Evolutionary conservation across 2,888 invertebrate genomes (phyloP), one percentile per base, ranked within the genome.

Genomic region (Panopea generosa): DNA sequence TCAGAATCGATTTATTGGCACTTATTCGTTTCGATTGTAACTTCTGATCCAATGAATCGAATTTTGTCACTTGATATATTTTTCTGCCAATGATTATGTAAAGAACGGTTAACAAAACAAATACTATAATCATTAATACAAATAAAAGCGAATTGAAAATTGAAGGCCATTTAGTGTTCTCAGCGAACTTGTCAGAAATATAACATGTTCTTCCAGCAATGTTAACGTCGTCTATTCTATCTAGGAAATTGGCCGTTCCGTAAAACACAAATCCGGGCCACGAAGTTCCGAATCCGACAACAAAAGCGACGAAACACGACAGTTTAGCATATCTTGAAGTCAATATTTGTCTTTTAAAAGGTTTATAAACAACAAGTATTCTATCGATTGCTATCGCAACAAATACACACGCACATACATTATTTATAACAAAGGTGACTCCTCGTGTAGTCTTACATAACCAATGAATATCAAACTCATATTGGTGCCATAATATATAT

Each of bases 361-460:
- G 74, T 49, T 47, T 49, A 22, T 75, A 75, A 9, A 75, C 68
- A 20, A 68, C 50, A 24, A 75, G 40, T 18, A 75, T 38, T n/a
- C 74, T 56, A 52, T 75, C 74, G 18, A 75, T 65, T n/a, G 74
- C 74, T 33, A 75, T 75, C 6, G 69, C 69, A 53, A 75, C 69
- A 20, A 75, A 63, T 4, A 75, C 55, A 50, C 74, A 68, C 16
- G 68, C 69, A 40, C 63, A 57, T 11, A 65, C 53, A 38, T 69
- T 63, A 45, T 75, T 75, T 11, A 63, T 63, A 6, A 69, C 20
- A 47, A 75, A 75, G 4, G 74, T 75, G 4, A 69, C 43, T 11
- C 74, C 74, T 24, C 74, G 26, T 1, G 74, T 75, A 0, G 27
- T 45, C 22, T 75, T 75, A 50, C 74, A 75, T 18, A 75, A 20